These are phyloP conservation scores for Napeogenes sylphis DNA, from an alignment of 2,888 invertebrate genomes.

Conservation along the genomic window DNA sequence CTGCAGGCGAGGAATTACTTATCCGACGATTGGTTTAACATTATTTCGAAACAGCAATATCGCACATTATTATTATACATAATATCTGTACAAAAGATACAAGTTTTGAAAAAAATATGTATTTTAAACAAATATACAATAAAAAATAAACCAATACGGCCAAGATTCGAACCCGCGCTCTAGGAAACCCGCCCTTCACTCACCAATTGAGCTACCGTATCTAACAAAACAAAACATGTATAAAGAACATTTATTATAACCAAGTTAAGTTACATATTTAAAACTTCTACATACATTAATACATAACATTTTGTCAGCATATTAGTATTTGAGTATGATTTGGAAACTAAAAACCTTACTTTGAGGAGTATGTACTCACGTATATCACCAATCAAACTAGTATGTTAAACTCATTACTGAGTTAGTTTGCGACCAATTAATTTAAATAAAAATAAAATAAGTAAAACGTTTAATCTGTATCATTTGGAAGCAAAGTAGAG, in stretches of 20 bases:
- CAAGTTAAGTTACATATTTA: no score
- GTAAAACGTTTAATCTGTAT: conserved; percentile 67
- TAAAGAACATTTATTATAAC: no score
- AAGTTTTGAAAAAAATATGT: conserved; percentile 8
- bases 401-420: conserved; percentile 54
- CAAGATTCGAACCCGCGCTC: no score
- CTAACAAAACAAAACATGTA: no score
- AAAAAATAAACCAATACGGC: no score
- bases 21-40: conserved; percentile 28
- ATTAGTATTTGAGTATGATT: neutral
- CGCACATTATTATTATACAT: conserved; percentile 37
- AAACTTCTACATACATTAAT: conserved; percentile 1
- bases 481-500: conserved; percentile 44
- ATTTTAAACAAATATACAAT: no score
- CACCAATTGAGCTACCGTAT: no score
- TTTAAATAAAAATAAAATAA: conserved; percentile 65
- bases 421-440: conserved; percentile 72
- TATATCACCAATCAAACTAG: conserved; percentile 42
- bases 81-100: conserved; percentile 16
- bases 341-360: conserved; percentile 39
- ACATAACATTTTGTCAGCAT: neutral
- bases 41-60: conserved; percentile 38
- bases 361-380: conserved; percentile 35
- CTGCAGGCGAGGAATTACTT: conserved; percentile 53
- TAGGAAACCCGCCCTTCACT: no score